These are phyloP conservation scores for Cantharis rustica DNA, from an alignment of 2,888 invertebrate species.

Conservation along the genomic window DNA sequence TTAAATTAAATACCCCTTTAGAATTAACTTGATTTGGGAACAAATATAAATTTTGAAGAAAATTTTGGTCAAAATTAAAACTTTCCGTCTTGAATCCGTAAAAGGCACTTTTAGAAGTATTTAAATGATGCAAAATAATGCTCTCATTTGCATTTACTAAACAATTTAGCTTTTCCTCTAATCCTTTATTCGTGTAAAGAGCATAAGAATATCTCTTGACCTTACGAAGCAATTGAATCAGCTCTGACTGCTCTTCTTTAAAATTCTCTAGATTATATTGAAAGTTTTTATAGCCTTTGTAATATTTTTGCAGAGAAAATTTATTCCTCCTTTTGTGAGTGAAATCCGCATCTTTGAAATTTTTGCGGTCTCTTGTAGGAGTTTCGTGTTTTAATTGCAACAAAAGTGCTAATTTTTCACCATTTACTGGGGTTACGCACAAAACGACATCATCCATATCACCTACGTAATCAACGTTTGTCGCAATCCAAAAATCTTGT, in stretches of 20 bases:
- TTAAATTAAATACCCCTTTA: background rate
- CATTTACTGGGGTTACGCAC: background rate
- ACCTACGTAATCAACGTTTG: background rate
- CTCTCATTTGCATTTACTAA: background rate
- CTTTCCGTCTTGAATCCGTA: background rate
- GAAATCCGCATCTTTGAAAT: background rate
- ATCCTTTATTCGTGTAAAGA: background rate
- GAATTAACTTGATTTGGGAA: background rate
- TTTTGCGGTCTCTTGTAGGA: background rate
- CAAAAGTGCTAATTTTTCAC: background rate
- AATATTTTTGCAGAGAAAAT: background rate
- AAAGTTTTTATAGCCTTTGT: background rate
- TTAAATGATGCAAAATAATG: background rate
- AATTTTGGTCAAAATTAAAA: background rate
- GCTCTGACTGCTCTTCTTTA: background rate
- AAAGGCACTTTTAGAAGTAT: background rate
- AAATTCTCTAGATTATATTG: background rate
- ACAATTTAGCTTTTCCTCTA: background rate
- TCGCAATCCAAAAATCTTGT: background rate
- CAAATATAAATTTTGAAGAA: background rate
- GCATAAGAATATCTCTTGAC: background rate
- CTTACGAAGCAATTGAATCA: background rate
- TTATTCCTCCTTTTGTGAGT: background rate
- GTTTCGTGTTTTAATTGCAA: background rate
- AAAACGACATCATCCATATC: background rate